Evolutionary conservation across 2,113 vertebrate genomes (phyloP), one percentile per base, ranked within the genome.

Genomic region (Hucho hucho): DNA sequence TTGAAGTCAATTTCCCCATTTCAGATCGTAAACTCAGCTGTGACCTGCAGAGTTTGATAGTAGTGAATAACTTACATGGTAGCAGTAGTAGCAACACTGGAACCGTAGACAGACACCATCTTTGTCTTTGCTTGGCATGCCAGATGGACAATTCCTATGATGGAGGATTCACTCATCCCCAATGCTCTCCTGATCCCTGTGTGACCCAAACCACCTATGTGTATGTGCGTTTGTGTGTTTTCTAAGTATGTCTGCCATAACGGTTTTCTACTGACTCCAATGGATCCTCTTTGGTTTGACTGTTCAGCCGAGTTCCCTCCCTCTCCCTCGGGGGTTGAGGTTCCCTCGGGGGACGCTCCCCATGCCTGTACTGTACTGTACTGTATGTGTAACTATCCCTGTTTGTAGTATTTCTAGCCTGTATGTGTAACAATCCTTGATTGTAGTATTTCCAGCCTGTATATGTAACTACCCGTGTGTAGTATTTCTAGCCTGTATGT

Each of bases 251-350:
- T 67, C 4, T 20, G 79, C 16, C 49, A 14, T 16, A 53, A 53
- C 67, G 79, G 69, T 75, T 80, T 65, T 0, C 46, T 81, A 70
- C n/a, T 87, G 84, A 83, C 82, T 86, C 79, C 69, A 61, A 24
- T 61, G 58, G 58, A 61, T 61, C n/a, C n/a, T 13, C 6, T 24
- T 53, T 61, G 20, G 16, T 59, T 59, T 59, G 6, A n/a, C n/a
- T 24, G 32, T 37, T 3, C 16, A 18, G 25, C 18, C 25, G 20
- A 18, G 53, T 2, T 5, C n/a, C n/a, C n/a, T n/a, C n/a, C n/a
- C 28, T 24, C 70, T 56, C 56, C 65, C 75, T 67, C 18, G 1
- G 53, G 13, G 18, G 16, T 61, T n/a, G n/a, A n/a, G 58, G 58
- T 53, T 18, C 58, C 12, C 6, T 61, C 58, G 2, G n/a, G 22